Percentiles rank a stretch among this genome's conserved stretches.
Evolutionary conservation across 1,140 invertebrate genomes (phyloP).

Genomic region (Dolichoris vasculosae): DNA sequence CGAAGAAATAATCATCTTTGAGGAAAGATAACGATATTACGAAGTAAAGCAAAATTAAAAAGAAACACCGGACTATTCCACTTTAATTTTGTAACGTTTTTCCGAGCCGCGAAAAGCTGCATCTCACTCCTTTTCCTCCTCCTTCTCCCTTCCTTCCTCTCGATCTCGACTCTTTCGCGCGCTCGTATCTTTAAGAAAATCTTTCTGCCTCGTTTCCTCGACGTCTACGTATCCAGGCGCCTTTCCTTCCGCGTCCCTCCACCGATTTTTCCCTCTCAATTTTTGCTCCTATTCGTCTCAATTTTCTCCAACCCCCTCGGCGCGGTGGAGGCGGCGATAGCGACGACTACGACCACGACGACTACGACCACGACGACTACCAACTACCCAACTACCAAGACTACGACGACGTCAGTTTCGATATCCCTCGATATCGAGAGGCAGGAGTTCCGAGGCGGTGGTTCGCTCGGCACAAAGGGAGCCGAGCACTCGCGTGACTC

Average conservation of each 20-base stretch:
- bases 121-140: background rate
- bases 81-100: background rate
- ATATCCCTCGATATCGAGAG: constrained; percentile 37
- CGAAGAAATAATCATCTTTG: background rate
- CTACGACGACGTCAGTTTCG: constrained; percentile 39
- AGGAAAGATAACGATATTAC: background rate
- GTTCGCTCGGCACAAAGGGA: constrained; percentile 30
- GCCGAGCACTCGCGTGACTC: background rate
- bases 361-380: too few relatives aligned
- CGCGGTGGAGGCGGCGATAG: background rate
- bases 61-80: constrained; percentile 3
- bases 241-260: too few relatives aligned
- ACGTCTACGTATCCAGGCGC: background rate
- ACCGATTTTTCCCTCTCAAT: constrained; percentile 31
- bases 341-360: too few relatives aligned
- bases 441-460: background rate
- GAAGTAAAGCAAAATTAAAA: background rate
- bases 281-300: constrained; percentile 47
- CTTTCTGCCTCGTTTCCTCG: constrained; percentile 28
- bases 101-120: constrained; percentile 29
- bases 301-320: constrained; percentile 13
- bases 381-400: too few relatives aligned
- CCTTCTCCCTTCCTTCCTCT: background rate
- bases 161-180: background rate
- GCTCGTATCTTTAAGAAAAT: constrained; percentile 27